Evolutionary conservation across 2,888 invertebrate genomes (phyloP).

Genomic region (Sturmia bella): DNA sequence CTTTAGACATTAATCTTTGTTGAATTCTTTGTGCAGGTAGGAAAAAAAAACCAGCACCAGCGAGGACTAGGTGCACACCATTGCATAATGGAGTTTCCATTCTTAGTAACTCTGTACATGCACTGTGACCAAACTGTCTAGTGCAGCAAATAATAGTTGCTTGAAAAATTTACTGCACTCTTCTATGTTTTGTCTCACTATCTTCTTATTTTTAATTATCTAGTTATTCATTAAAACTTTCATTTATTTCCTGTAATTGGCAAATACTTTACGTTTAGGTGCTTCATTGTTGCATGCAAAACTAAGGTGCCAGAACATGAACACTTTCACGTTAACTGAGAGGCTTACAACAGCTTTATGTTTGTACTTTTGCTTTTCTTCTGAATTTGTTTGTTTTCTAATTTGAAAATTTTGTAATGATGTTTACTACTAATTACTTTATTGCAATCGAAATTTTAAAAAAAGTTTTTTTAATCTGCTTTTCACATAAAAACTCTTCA

Average conservation of each 20-base stretch:
- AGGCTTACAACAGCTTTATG: background rate
- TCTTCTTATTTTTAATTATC: conserved; percentile 43
- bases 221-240: conserved; percentile 23
- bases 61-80: conserved; percentile 56
- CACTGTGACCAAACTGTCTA: conserved; percentile 53
- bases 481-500: too few species aligned
- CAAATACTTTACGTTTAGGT: conserved; percentile 63
- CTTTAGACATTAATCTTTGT: too few species aligned
- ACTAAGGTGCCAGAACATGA: conserved; percentile 46
- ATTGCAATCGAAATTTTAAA: too few species aligned
- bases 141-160: background rate
- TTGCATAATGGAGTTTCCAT: conserved; percentile 66
- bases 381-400: too few species aligned
- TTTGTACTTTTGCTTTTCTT: background rate
- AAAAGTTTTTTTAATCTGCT: too few species aligned
- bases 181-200: conserved; percentile 47
- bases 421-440: too few species aligned
- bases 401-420: too few species aligned
- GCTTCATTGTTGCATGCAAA: conserved; percentile 51
- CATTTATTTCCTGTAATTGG: too few species aligned
- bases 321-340: background rate
- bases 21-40: conserved; percentile 14
- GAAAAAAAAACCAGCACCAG: conserved; percentile 28
- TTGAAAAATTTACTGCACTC: conserved; percentile 26
- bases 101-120: conserved; percentile 62